Evolutionary conservation across 2,888 invertebrate genomes (phyloP), one percentile per base, ranked within the genome.

Genomic region (Volucella zonaria): DNA sequence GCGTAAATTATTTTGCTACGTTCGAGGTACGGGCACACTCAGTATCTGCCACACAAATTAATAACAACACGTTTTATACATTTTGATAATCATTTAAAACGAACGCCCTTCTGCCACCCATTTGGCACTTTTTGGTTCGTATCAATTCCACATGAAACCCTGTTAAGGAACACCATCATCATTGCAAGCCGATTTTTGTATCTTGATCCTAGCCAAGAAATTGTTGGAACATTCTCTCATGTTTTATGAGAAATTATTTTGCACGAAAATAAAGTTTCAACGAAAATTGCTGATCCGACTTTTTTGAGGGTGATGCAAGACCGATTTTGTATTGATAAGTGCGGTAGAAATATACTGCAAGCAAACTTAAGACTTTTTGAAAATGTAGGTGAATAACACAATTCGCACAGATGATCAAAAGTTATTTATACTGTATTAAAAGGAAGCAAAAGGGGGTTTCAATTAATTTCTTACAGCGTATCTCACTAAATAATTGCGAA

Each of bases 61-160:
- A 79, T 83, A 83, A 83, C 82, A 70, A 58, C 82, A 83, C 79
- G 82, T 83, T 83, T 83, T 75, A 79, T 59, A 74, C 68, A 79
- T 83, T 83, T 79, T 75, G 82, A 79, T 83, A 75, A 83, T 79
- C 82, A 68, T 54, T 83, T 70, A 79, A 75, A 58, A 59, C 68
- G 54, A 70, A 78, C 78, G 78, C 78, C 82, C 62, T 74, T 62
- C 80, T 70, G 64, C 80, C 78, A 82, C 74, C 78, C 59, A 79
- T 79, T 75, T 78, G 64, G 67, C 64, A 74, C 58, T 64, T 78
- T 68, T 47, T 51, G 49, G 47, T 42, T 62, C 56, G 64, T 42
- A 78, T 74, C 82, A 78, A 74, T 78, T 58, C 14, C 15, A 40
- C 14, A 31, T 8, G 11, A 11, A 54, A 47, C 66, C 38, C 47